Base-by-base conservation (phyloP, 2,113 vertebrate genomes). In the Cochlearius cochlearius region DNA sequence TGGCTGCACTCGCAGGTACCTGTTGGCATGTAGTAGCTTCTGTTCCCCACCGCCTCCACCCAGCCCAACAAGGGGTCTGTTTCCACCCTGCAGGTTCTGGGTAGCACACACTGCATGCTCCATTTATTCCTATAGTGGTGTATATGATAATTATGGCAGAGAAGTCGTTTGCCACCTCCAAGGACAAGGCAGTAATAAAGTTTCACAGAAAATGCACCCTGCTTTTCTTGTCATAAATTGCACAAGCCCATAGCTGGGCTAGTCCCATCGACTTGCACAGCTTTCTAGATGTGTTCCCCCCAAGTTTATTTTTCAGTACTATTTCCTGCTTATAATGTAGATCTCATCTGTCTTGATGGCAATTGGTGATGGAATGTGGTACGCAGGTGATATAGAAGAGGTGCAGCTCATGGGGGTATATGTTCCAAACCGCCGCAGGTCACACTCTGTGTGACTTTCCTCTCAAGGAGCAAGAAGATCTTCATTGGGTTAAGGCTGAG, bases 181-280 rank as follows among this genome's bases (percentile, higher is more conserved):
- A 91, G 90, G 59, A 78, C 86, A 92, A 96, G 77, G 75, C 64
- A 76, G 43, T 71, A 88, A 72, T 93, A 87, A 91, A 82, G 87
- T 94, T 97, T 82, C 80, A n/a, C 47, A 60, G 80, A 89, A 92
- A 67, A 27, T 19, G 50, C 72, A 84, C 74, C 71, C 55, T 64
- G 50, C 55, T 88, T 90, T 92, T 80, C 75, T 62, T 66, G 15
- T 41, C 80, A 52, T 38, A 88, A 92, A 89, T 74, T 4, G 6
- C 58, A n/a, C 38, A 45, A 59, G 18, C 0, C 0, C 29, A 14
- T 10, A 47, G 55, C 53, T 7, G 11, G 53, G 55, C 41, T 80
- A 45, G 55, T 79, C 75, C 62, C n/a, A 52, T 49, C 2, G 12
- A 26, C 59, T 92, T 88, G 56, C 63, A 45, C 15, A 45, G 86